These are phyloP conservation scores for Poecile montanus DNA, from an alignment of 2,797 vertebrate genomes.

Conservation along the genomic window DNA sequence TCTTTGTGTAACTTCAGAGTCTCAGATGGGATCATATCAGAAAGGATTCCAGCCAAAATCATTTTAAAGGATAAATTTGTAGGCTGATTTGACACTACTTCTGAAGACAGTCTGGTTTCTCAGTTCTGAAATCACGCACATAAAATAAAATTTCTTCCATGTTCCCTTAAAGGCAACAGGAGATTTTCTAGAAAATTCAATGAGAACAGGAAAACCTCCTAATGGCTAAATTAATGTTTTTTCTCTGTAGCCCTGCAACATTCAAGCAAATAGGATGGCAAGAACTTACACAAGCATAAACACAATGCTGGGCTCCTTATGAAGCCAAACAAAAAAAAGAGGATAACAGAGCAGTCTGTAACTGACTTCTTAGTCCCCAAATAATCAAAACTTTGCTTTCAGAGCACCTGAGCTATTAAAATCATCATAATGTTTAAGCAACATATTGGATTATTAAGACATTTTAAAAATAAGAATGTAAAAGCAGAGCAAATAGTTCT, in stretches of 20 bases:
- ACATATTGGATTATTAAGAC: neutral
- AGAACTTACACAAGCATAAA: neutral
- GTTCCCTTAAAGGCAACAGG: neutral
- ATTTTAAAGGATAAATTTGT: conserved; percentile 18
- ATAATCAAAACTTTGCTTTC: neutral
- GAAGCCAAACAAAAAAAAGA: neutral
- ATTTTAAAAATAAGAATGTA: neutral
- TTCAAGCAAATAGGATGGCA: neutral
- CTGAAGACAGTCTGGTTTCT: conserved; percentile 20
- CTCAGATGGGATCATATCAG: neutral
- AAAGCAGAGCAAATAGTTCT: neutral
- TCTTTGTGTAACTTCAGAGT: neutral
- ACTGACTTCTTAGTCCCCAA: neutral
- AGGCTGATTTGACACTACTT: conserved; percentile 3
- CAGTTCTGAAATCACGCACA: neutral
- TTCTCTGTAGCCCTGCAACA: neutral
- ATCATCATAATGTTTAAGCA: neutral
- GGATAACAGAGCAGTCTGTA: neutral
- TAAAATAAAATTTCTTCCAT: neutral
- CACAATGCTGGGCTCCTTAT: neutral
- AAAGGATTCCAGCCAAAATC: neutral
- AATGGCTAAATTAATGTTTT: neutral
- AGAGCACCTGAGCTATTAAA: neutral
- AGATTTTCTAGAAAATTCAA: neutral
- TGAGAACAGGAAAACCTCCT: neutral